Evolutionary conservation across 1,140 invertebrate genomes (phyloP).

Genomic region (Calephelis virginiensis): DNA sequence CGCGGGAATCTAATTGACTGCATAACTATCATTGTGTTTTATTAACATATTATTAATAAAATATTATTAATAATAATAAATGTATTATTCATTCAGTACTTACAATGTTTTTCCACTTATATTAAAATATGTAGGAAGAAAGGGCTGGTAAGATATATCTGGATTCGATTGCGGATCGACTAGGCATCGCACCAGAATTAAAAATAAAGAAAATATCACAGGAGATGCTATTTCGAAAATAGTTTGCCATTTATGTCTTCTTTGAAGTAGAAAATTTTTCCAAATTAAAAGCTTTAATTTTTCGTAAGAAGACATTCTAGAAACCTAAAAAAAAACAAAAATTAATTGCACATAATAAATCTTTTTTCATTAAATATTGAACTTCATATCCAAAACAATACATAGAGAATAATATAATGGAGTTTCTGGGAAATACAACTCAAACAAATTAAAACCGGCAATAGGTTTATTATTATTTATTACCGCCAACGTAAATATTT

Average conservation of each 20-base stretch:
- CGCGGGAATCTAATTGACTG: too few species aligned
- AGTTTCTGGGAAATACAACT: neutral
- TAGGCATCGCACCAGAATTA: constrained; percentile 83
- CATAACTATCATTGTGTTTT: too few species aligned
- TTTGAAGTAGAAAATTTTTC: constrained; percentile 91
- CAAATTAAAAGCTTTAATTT: constrained; percentile 87
- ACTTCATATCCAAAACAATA: too few species aligned
- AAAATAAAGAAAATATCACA: constrained; percentile 85
- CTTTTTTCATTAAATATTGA: too few species aligned
- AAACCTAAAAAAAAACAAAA: constrained; percentile 29
- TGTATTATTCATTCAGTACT: constrained; percentile 35
- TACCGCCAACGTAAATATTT: neutral
- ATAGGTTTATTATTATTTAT: neutral
- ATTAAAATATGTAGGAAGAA: constrained; percentile 66
- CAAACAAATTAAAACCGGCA: neutral
- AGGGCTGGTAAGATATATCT: constrained; percentile 53
- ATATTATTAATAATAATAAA: too few species aligned
- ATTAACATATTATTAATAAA: too few species aligned
- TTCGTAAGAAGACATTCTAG: constrained; percentile 64
- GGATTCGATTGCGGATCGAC: constrained; percentile 74
- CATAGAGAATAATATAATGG: neutral
- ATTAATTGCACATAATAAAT: neutral
- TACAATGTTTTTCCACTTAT: constrained; percentile 58
- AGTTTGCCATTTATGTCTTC: constrained; percentile 86
- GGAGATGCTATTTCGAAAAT: constrained; percentile 85